A percentile compares a stretch with the other conserved stretches of the same genome.
phyloP scores from a whole-genome alignment of 2,797 vertebrate species.

The Sebastes iracundus region DNA sequence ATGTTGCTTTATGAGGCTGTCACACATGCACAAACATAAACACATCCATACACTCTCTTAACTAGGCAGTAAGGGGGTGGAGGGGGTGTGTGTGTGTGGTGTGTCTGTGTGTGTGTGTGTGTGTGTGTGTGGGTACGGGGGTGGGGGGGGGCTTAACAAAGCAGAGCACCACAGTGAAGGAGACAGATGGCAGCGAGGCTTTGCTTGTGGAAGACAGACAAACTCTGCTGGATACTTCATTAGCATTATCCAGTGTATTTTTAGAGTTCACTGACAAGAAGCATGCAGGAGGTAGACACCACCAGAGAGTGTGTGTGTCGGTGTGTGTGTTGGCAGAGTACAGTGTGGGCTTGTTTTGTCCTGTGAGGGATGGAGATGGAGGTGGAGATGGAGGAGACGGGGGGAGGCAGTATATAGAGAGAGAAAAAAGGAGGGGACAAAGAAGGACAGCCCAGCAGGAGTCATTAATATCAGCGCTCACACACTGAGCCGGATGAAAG shows the following conservation, averaged over 20 bases:
- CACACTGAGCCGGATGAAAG: slow-evolving; percentile 67
- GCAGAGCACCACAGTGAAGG: slow-evolving; percentile 53
- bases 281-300: slow-evolving; percentile 63
- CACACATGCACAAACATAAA: slow-evolving; percentile 43
- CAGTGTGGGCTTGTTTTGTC: slow-evolving; percentile 29
- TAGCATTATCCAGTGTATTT: slow-evolving; percentile 73
- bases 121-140: not conserved
- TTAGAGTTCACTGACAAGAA: slow-evolving; percentile 71
- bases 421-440: not conserved
- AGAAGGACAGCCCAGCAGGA: slow-evolving; percentile 54
- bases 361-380: slow-evolving; percentile 15
- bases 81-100: slow-evolving; percentile 5
- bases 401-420: not conserved
- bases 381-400: not conserved
- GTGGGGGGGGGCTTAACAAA: slow-evolving; percentile 39
- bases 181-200: slow-evolving; percentile 71
- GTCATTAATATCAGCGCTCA: slow-evolving; percentile 60
- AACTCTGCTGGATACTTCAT: slow-evolving; percentile 73
- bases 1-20: slow-evolving; percentile 30
- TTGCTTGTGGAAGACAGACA: slow-evolving; percentile 62
- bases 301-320: slow-evolving; percentile 16
- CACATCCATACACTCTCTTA: slow-evolving; percentile 2
- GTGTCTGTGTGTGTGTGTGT: slow-evolving; percentile 3
- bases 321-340: slow-evolving; percentile 26
- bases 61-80: not conserved